Conservation (phyloP, 2,797 vertebrate species). For the Myripristis murdjan region DNA sequence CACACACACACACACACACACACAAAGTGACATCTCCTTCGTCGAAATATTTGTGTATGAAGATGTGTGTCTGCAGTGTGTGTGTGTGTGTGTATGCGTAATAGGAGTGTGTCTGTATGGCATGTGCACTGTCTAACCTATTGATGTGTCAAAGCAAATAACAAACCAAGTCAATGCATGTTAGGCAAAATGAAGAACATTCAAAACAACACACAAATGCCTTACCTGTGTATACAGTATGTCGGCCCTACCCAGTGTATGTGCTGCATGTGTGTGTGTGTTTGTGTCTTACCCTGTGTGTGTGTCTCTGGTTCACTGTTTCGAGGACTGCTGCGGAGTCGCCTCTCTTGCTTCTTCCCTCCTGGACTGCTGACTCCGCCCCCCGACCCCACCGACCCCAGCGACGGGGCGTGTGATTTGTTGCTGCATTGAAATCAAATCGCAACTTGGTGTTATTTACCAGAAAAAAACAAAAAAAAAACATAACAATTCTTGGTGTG, state of each 20-base stretch:
- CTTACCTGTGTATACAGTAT: no score
- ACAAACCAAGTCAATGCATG: not conserved
- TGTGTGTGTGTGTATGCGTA: constrained; percentile 8
- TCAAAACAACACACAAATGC: not conserved
- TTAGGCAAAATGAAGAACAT: not conserved
- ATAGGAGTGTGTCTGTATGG: no score
- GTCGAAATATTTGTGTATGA: not conserved
- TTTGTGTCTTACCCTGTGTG: constrained; percentile 87
- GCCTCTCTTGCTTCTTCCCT: constrained; percentile 91
- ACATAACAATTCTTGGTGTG: no score
- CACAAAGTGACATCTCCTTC: no score
- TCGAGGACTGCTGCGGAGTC: constrained; percentile 94
- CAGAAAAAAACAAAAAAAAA: no score
- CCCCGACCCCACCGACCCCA: constrained; percentile 79
- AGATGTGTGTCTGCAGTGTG: constrained; percentile 1
- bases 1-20: no score
- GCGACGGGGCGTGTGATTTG: constrained; percentile 76
- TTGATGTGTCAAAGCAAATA: constrained; percentile 7
- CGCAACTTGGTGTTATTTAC: no score
- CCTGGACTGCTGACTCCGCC: constrained; percentile 86
- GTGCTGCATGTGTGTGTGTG: constrained; percentile 27
- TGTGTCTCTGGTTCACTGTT: constrained; percentile 90
- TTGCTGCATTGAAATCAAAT: constrained; percentile 59
- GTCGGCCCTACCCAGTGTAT: no score
- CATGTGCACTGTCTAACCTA: no score